Conservation (phyloP, 2,113 vertebrate species). For the Paramisgurnus dabryanus region DNA sequence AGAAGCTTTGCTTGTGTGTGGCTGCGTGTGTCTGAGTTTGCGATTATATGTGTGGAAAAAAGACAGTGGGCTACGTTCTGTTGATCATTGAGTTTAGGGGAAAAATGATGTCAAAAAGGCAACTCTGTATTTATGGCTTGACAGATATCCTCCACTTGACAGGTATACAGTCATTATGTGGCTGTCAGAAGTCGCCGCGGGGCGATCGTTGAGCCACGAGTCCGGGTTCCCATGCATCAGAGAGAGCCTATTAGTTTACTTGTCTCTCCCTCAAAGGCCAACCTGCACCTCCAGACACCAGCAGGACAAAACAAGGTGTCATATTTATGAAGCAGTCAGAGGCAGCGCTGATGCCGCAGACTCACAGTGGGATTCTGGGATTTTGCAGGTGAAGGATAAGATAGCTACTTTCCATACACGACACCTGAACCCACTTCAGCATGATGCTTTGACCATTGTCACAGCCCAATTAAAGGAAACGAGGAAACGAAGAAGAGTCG, state of each 20-base stretch:
- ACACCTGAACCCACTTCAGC: conserved; percentile 64
- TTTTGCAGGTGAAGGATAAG: conserved; percentile 65
- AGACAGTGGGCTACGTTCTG: conserved; percentile 64
- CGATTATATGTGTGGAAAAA: conserved; percentile 51
- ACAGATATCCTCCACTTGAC: conserved; percentile 83
- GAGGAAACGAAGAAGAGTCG: conserved; percentile 58
- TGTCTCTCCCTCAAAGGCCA: conserved; percentile 82
- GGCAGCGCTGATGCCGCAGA: conserved; percentile 64
- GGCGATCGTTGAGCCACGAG: conserved; percentile 68
- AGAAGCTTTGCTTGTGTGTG: conserved; percentile 54
- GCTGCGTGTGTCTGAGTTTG: conserved; percentile 18
- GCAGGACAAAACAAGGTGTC: conserved; percentile 84
- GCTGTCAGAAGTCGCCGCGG: conserved; percentile 78
- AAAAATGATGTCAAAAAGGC: conserved; percentile 78
- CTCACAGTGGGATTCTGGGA: conserved; percentile 72
- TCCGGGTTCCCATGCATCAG: conserved; percentile 78
- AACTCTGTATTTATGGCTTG: conserved; percentile 82
- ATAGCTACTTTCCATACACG: conserved; percentile 63
- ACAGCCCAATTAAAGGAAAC: conserved; percentile 73
- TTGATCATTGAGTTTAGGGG: conserved; percentile 74
- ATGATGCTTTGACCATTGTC: conserved; percentile 60
- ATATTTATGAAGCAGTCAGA: conserved; percentile 82
- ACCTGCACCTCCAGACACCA: conserved; percentile 76
- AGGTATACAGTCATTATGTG: conserved; percentile 84
- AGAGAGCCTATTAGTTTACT: conserved; percentile 80